Percentiles rank a stretch among this genome's conserved stretches.
phyloP scores from a whole-genome alignment of 1,140 invertebrate species.

The Antheraea pernyi region DNA sequence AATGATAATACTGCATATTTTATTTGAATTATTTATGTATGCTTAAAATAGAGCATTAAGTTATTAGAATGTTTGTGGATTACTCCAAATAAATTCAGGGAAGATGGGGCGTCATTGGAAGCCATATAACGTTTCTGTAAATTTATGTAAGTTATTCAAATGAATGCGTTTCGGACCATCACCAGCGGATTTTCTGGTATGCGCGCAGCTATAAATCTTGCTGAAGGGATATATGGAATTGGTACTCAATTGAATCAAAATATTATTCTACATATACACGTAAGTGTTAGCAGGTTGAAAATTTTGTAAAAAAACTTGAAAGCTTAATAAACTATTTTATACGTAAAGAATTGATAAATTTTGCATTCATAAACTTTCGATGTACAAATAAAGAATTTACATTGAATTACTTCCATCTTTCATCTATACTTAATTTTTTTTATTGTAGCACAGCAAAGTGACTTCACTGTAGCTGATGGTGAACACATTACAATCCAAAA shows the following conservation, averaged over 20 bases:
- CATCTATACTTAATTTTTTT: too few species aligned
- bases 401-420: too few species aligned
- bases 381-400: too few species aligned
- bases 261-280: too few species aligned
- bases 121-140: not conserved
- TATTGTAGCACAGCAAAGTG: too few species aligned
- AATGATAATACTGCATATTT: too few species aligned
- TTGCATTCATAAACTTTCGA: not conserved
- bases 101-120: not conserved
- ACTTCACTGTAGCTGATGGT: too few species aligned
- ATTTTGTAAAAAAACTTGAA: not conserved
- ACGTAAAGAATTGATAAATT: not conserved
- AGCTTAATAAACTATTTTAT: not conserved
- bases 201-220: not conserved
- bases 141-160: constrained; percentile 9
- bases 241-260: not conserved
- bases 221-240: not conserved
- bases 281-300: too few species aligned
- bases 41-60: too few species aligned
- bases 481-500: too few species aligned
- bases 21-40: too few species aligned
- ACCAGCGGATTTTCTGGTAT: not conserved
- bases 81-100: not conserved
- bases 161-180: not conserved
- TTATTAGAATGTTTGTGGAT: not conserved